Base-by-base conservation (phyloP, 1,140 invertebrate species). In the Popillia japonica region DNA sequence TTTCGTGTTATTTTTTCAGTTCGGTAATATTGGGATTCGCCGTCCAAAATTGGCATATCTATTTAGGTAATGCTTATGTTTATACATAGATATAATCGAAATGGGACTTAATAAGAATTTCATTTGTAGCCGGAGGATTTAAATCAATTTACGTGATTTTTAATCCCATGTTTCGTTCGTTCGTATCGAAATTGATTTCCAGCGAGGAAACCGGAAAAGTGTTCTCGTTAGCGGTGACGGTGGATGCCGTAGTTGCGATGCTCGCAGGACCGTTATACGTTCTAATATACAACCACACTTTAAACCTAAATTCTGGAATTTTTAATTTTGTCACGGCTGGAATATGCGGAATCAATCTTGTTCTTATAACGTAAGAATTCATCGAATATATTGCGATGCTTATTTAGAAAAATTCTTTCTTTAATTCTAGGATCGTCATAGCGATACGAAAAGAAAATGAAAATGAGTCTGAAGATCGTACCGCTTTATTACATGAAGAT, bases 151-250 rank as follows among this genome's bases (percentile, higher is more conserved):
- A 87, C 77, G 89, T 88, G 1, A 85, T 92, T 34, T 87, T 89
- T 14, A 87, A 88, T 7, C 91, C 93, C 27, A 88, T 92, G 81
- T 89, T 91, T 59, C 88, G 93, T 77, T 89, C 92, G 1, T 86
- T 92, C 64, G 83, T 94, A 14, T 91, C 93, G 0, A 93, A 93
- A 83, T 89, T 90, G 40, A 88, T 93, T n/a, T 90, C 90, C 2
- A 59, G 87, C 6, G 88, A 91, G 34, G 93, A 94, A 84, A 87
- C 91, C 78, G 93, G 93, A 84, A 90, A 91, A 85, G 83, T 84
- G 11, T 81, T 85, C 55, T 81, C 83, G 41, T 48, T 83, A 59
- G 79, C 82, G 23, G 80, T 81, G 9, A 78, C 80, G 17, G 68
- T 77, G 40, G 92, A 94, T 84, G 90, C 90, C 10, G 83, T 93